A percentile compares a stretch with the other conserved stretches of the same genome.
These are phyloP conservation scores for Eretmochelys imbricata DNA, from an alignment of 2,113 vertebrate genomes.

Conservation along the genomic window DNA sequence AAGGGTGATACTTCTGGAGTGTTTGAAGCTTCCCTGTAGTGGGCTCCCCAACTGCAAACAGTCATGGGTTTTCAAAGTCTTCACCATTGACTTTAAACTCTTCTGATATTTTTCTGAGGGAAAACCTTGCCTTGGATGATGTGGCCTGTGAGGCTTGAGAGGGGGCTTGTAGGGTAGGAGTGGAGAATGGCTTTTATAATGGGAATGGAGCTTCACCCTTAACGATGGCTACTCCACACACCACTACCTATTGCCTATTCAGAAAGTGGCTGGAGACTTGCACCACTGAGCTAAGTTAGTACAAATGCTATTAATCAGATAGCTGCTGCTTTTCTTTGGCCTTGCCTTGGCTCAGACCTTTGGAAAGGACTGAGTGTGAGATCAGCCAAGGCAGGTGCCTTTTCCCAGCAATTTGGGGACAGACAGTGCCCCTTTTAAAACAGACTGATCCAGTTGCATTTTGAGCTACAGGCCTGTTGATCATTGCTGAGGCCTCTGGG, in stretches of 20 bases:
- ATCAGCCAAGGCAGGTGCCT: background rate
- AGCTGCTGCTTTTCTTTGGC: background rate
- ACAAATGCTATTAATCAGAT: fast-evolving
- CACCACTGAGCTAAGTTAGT: background rate
- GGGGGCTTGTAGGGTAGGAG: background rate
- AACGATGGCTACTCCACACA: background rate
- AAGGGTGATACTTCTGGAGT: background rate
- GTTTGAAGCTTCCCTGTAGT: background rate
- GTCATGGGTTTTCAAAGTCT: background rate
- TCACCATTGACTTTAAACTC: background rate
- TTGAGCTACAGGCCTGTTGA: background rate
- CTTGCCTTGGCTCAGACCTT: background rate
- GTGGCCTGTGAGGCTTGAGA: background rate
- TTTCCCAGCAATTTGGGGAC: fast-evolving
- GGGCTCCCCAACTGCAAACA: background rate
- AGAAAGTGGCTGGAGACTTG: background rate
- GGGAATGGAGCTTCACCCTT: background rate
- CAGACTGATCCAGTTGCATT: background rate
- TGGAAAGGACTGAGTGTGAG: background rate
- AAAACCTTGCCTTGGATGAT: fast-evolving
- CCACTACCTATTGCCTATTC: background rate
- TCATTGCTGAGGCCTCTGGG: background rate
- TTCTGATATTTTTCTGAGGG: background rate
- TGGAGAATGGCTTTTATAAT: background rate
- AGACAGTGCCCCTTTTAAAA: background rate